Evolutionary conservation across 2,797 vertebrate genomes (phyloP).

Genomic region (Helostoma temminkii): DNA sequence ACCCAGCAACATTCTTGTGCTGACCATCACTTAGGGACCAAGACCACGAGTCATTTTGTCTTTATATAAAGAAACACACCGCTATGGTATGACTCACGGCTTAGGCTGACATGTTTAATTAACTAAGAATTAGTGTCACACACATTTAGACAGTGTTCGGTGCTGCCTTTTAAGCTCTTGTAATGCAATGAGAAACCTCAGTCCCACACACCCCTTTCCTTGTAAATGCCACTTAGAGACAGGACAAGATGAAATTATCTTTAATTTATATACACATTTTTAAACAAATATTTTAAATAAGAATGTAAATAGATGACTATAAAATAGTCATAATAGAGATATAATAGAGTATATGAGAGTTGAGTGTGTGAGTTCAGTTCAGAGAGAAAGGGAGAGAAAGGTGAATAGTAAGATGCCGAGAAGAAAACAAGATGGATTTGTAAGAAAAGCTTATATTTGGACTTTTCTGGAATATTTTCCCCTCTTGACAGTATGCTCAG

Average conservation of each 20-base stretch:
- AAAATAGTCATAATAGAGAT: conserved; percentile 35
- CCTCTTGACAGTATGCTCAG: conserved; percentile 78
- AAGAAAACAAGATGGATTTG: conserved; percentile 44
- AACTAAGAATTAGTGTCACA: conserved; percentile 52
- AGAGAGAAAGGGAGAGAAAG: conserved; percentile 51
- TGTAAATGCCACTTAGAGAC: conserved; percentile 85
- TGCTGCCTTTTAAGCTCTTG: conserved; percentile 85
- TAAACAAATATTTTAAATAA: conserved; percentile 85
- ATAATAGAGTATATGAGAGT: conserved; percentile 59
- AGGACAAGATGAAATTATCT: conserved; percentile 80
- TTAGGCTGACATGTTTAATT: conserved; percentile 44
- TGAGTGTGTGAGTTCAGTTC: conserved; percentile 59
- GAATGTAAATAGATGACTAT: conserved; percentile 85
- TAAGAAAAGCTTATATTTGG: conserved; percentile 57
- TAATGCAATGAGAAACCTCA: conserved; percentile 87
- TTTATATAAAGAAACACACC: conserved; percentile 29
- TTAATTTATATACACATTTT: conserved; percentile 86
- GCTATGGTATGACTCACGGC: conserved; percentile 37
- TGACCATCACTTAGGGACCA: conserved; percentile 81
- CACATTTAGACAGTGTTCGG: conserved; percentile 78
- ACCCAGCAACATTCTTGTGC: conserved; percentile 59
- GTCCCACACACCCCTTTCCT: conserved; percentile 82
- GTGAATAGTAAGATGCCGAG: conserved; percentile 31
- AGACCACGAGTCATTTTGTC: conserved; percentile 67
- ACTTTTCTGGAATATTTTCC: conserved; percentile 67